Percentiles rank a stretch among this genome's conserved stretches.
Conservation (phyloP, 2,888 invertebrate genomes). For the Drosophila fungiperda region DNA sequence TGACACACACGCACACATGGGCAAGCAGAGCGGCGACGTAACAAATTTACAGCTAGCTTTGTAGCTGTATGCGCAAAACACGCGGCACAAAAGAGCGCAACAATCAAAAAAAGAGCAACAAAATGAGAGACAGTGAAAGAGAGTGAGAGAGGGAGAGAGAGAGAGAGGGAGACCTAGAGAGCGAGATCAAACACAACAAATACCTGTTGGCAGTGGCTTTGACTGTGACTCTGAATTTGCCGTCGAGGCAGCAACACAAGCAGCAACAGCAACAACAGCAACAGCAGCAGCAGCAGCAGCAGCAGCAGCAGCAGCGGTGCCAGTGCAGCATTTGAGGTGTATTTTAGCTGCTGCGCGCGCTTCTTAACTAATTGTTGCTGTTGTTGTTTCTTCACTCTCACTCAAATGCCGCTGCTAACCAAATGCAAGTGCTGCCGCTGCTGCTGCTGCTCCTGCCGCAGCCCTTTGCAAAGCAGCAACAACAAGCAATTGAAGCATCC, state of each 20-base stretch:
- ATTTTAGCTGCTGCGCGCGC: constrained; percentile 51
- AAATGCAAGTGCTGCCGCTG: constrained; percentile 72
- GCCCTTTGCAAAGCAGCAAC: constrained; percentile 43
- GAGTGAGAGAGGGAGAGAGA: constrained; percentile 15
- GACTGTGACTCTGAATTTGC: constrained; percentile 81
- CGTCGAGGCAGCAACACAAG: constrained; percentile 35
- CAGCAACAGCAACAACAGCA: constrained; percentile 9
- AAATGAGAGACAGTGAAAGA: constrained; percentile 5
- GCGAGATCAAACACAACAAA: constrained; percentile 27
- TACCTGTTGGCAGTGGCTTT: constrained; percentile 80
- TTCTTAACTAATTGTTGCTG: constrained; percentile 43
- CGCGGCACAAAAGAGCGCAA: constrained; percentile 21
- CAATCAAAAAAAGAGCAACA: neutral
- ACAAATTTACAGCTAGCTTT: constrained; percentile 85
- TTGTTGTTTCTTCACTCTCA: constrained; percentile 73
- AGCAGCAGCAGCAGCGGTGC: constrained; percentile 2
- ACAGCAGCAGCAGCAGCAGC: constrained; percentile 8
- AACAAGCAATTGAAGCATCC: constrained; percentile 26
- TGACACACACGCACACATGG: constrained; percentile 27
- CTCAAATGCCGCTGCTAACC: constrained; percentile 74
- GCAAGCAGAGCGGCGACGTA: constrained; percentile 63
- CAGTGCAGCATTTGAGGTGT: constrained; percentile 13
- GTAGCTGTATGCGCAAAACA: constrained; percentile 69
- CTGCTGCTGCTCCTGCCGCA: constrained; percentile 17
- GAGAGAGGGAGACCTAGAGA: constrained; percentile 15